A percentile compares a stretch with the other conserved stretches of the same genome.
Evolutionary conservation across 2,113 vertebrate genomes (phyloP).

Genomic region (Cheirogaleus medius): DNA sequence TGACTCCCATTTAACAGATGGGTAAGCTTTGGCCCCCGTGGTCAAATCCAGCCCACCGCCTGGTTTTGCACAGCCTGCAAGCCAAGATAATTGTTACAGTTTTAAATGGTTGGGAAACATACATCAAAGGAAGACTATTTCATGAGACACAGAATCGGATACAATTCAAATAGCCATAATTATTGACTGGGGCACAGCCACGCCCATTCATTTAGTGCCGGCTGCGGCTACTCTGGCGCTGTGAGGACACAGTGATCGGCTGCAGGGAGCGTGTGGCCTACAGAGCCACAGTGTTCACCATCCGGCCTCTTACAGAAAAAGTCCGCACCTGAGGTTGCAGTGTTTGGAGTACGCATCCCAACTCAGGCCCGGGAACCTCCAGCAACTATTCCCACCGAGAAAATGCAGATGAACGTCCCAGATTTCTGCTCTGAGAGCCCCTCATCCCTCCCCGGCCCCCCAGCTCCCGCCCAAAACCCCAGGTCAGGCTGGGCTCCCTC

Average conservation of each 20-base stretch:
- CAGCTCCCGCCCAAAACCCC: background rate
- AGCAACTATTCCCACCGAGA: background rate
- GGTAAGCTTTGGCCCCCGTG: background rate
- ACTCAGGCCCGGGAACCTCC: background rate
- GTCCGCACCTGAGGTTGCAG: background rate
- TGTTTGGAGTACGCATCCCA: background rate
- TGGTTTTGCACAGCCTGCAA: background rate
- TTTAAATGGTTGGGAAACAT: background rate
- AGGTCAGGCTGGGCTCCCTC: background rate
- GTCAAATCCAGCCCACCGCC: background rate
- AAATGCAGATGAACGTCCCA: too few relatives aligned
- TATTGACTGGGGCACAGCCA: background rate
- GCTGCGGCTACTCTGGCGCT: background rate
- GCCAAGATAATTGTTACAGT: background rate
- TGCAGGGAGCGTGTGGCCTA: background rate
- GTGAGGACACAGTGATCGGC: rapidly evolving
- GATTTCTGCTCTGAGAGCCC: background rate
- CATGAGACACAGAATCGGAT: too few relatives aligned
- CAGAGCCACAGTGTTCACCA: background rate
- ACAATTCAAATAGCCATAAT: too few relatives aligned
- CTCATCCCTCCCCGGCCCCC: background rate
- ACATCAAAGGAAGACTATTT: background rate
- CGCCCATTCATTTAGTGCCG: background rate
- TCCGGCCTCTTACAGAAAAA: background rate
- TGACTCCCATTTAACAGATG: background rate